Percentiles rank a stretch among this genome's conserved stretches.
Evolutionary conservation across 2,113 vertebrate genomes (phyloP).

Genomic region (Pteropus alecto): DNA sequence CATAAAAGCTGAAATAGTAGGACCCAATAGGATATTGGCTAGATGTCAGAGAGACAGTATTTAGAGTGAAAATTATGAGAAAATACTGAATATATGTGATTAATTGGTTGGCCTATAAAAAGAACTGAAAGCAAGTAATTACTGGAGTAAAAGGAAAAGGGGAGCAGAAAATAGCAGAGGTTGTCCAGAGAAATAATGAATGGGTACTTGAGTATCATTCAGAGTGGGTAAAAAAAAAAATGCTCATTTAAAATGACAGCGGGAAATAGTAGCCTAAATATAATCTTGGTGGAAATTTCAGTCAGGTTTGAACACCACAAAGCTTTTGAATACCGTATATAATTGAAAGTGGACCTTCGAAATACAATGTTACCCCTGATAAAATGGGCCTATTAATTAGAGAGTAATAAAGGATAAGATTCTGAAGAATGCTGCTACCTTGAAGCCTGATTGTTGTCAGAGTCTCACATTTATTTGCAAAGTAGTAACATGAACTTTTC

Average conservation of each 20-base stretch:
- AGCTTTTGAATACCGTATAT: background rate
- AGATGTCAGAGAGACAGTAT: background rate
- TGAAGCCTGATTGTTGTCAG: background rate
- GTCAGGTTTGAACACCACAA: background rate
- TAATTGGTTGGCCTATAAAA: slow-evolving; percentile 59
- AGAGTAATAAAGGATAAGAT: background rate
- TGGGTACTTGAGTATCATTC: background rate
- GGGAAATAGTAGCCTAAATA: background rate
- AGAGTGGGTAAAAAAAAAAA: background rate
- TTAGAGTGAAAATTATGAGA: slow-evolving; percentile 53
- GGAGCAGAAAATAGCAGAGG: slow-evolving; percentile 13
- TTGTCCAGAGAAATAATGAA: slow-evolving; percentile 15
- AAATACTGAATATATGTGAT: background rate
- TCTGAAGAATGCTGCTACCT: background rate
- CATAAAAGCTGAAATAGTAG: slow-evolving; percentile 54
- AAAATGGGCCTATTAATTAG: background rate
- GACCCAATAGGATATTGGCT: background rate
- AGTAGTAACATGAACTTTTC: background rate
- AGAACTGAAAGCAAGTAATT: slow-evolving; percentile 44
- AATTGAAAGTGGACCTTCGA: background rate
- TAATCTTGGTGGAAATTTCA: slow-evolving; percentile 4
- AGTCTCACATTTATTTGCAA: background rate
- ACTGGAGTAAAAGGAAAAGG: background rate
- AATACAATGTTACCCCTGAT: background rate
- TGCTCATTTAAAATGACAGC: background rate